A percentile compares a stretch with the other conserved stretches of the same genome.
phyloP scores from a whole-genome alignment of 2,113 vertebrate species.

The Lasiurus borealis region DNA sequence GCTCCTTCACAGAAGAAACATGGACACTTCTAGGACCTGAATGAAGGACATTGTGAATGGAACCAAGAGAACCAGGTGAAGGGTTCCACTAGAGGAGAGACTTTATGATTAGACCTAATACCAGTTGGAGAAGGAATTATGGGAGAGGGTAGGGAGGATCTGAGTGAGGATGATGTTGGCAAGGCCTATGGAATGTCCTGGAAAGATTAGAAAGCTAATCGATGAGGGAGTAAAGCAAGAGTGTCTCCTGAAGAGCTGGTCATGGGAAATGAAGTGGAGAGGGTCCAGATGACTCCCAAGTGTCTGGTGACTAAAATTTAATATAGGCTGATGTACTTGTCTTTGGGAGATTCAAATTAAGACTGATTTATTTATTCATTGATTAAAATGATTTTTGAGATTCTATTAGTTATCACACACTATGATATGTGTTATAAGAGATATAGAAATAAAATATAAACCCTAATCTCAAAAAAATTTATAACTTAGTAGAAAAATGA shows the following conservation, averaged over 20 bases:
- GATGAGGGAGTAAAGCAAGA: no score
- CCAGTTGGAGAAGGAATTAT: neutral
- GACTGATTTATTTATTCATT: neutral
- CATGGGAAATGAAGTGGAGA: neutral
- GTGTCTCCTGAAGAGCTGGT: neutral
- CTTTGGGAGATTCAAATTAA: constrained; percentile 13
- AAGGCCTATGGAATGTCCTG: neutral
- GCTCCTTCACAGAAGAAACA: neutral
- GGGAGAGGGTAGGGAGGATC: neutral
- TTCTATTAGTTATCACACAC: neutral
- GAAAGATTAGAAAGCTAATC: neutral
- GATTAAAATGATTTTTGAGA: neutral
- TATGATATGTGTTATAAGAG: neutral
- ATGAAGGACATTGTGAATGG: neutral
- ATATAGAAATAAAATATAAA: constrained; percentile 16
- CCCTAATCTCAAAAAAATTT: neutral
- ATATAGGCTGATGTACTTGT: neutral
- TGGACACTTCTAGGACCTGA: neutral
- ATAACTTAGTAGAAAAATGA: neutral
- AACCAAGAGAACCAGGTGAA: neutral
- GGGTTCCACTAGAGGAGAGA: neutral
- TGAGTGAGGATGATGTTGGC: neutral
- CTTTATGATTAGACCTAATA: neutral
- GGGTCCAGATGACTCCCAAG: neutral
- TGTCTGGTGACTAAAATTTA: neutral